phyloP scores from a whole-genome alignment of 2,888 invertebrate species.

The Cantharis lateralis region DNA sequence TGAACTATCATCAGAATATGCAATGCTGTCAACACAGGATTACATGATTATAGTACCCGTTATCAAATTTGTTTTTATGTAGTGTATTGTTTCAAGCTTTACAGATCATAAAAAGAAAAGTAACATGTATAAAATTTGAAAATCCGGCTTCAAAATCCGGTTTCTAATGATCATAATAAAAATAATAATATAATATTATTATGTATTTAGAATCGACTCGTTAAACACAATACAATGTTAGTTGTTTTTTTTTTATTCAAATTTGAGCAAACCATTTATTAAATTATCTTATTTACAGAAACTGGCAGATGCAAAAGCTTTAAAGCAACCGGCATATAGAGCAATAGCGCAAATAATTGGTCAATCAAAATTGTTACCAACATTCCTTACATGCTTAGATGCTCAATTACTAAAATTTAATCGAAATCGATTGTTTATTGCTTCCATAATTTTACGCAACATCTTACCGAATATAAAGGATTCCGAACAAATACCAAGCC shows the following conservation, averaged over 20 bases:
- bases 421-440: conserved; percentile 64
- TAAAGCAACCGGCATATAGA: conserved; percentile 69
- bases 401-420: conserved; percentile 59
- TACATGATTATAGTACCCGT: no score
- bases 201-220: neutral
- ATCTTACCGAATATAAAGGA: conserved; percentile 58
- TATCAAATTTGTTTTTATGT: no score
- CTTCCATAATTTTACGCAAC: conserved; percentile 63
- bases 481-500: conserved; percentile 59
- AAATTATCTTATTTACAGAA: conserved; percentile 56
- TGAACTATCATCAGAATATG: no score
- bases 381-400: conserved; percentile 65
- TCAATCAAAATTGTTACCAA: conserved; percentile 57
- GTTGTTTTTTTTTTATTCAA: neutral
- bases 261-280: neutral
- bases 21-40: no score
- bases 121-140: neutral
- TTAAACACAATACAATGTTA: neutral
- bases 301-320: conserved; percentile 62
- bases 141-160: neutral
- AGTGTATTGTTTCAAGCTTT: no score
- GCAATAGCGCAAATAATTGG: conserved; percentile 62
- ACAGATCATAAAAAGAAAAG: neutral
- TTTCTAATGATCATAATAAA: neutral
- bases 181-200: neutral